phyloP scores from a whole-genome alignment of 2,888 invertebrate species.

The Heteropelma amictum region DNA sequence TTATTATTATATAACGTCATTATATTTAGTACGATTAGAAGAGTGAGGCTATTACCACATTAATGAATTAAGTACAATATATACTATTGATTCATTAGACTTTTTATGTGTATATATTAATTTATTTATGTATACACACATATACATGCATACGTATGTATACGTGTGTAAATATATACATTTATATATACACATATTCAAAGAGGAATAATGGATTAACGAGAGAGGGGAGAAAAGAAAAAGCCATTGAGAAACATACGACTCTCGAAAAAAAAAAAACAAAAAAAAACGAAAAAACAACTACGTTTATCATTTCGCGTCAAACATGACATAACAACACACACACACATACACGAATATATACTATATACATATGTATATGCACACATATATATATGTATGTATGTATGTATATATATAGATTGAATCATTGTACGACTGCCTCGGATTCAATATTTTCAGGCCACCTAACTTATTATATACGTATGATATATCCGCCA shows the following conservation, averaged over 20 bases:
- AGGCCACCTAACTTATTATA: too few species aligned
- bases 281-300: too few species aligned
- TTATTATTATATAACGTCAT: conserved; percentile 77
- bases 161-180: too few species aligned
- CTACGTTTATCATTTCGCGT: conserved; percentile 64
- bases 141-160: conserved; percentile 75
- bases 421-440: conserved; percentile 60
- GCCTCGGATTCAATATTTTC: conserved; percentile 59
- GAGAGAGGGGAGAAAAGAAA: conserved; percentile 32
- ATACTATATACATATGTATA: conserved; percentile 47
- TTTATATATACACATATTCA: conserved; percentile 74
- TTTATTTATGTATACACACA: too few species aligned
- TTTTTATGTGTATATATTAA: conserved; percentile 74
- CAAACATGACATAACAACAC: conserved; percentile 46
- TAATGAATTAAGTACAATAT: conserved; percentile 78
- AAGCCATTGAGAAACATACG: conserved; percentile 47
- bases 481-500: conserved; percentile 52
- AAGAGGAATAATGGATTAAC: conserved; percentile 56
- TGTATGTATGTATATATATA: conserved; percentile 42
- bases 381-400: conserved; percentile 49
- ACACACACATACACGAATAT: conserved; percentile 42
- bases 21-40: conserved; percentile 77
- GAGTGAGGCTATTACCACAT: conserved; percentile 77
- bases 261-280: conserved; percentile 61
- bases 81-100: conserved; percentile 77